These are phyloP conservation scores for Zosterops borbonicus DNA, from an alignment of 2,113 vertebrate species.

Conservation along the genomic window DNA sequence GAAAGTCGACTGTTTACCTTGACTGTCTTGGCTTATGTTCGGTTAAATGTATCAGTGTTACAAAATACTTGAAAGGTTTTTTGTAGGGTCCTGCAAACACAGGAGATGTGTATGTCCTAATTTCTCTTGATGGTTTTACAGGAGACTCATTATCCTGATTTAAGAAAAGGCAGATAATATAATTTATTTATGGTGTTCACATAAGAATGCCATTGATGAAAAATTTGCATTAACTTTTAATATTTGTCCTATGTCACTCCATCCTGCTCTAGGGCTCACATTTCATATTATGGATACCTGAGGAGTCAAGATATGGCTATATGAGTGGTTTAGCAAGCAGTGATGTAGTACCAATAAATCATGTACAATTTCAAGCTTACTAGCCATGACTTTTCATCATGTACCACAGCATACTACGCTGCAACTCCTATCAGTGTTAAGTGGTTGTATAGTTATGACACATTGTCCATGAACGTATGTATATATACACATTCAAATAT, in stretches of 20 bases:
- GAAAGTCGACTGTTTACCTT: neutral
- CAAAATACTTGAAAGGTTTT: neutral
- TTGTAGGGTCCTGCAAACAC: neutral
- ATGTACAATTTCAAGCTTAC: neutral
- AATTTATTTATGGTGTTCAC: neutral
- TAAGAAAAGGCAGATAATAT: neutral
- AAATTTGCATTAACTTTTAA: neutral
- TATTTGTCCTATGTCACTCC: neutral
- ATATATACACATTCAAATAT: neutral
- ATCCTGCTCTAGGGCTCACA: neutral
- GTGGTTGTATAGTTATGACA: neutral
- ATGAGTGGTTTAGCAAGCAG: neutral
- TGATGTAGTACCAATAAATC: neutral
- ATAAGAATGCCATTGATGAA: neutral
- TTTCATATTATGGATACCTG: neutral
- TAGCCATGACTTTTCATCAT: neutral
- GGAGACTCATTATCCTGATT: neutral
- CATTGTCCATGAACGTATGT: neutral
- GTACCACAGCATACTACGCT: neutral
- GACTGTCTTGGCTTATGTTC: neutral
- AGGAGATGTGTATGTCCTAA: neutral
- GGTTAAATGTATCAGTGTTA: neutral
- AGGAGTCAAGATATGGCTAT: neutral
- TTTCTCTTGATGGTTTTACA: neutral
- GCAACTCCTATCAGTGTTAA: neutral